Evolutionary conservation across 2,797 vertebrate species (phyloP), one percentile per base, ranked within the genome.

Genomic region (Malacoraja senta): DNA sequence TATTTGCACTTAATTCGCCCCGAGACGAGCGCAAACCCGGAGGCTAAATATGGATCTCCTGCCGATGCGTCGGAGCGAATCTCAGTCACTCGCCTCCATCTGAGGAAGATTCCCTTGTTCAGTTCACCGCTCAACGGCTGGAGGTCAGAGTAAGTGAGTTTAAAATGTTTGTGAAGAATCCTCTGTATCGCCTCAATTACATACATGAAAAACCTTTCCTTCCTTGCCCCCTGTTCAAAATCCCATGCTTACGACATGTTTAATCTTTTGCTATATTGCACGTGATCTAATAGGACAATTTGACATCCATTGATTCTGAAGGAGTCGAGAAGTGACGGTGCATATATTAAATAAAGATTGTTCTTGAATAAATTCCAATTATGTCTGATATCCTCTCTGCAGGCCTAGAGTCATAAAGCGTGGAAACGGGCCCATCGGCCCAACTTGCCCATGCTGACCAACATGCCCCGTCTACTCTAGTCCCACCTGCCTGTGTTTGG

Each of bases 1-100:
- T 9, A 53, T 44, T 53, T 13, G 12, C 72, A 71, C 35, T 92
- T 38, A 76, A 9, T 29, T 58, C 76, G 90, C 71, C 71, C 44
- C 35, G 76, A 32, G 38, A 76, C 44, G 38, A 92, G 38, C 26
- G 58, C 44, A 53, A 74, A 44, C 71, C 71, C 71, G 53, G 68
- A 91, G 68, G 90, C 90, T 53, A 74, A 91, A 92, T 74, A 26
- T 74, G 71, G 71, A 72, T 8, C 71, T 58, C 90, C 90, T 26
- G 76, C 38, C 26, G 71, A 92, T n/a, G n/a, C 76, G 71, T 29
- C 90, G 29, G 38, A 76, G 90, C 76, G 76, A 74, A 72, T 92
- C 65, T 76, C 35, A 8, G 13, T 6, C 44, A 63, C 17, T 35
- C 61, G n/a, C 61, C 35, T 88, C n/a, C 61, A 88, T 32, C 12